Conservation (phyloP, 2,113 vertebrate species). For the Rostratula benghalensis region DNA sequence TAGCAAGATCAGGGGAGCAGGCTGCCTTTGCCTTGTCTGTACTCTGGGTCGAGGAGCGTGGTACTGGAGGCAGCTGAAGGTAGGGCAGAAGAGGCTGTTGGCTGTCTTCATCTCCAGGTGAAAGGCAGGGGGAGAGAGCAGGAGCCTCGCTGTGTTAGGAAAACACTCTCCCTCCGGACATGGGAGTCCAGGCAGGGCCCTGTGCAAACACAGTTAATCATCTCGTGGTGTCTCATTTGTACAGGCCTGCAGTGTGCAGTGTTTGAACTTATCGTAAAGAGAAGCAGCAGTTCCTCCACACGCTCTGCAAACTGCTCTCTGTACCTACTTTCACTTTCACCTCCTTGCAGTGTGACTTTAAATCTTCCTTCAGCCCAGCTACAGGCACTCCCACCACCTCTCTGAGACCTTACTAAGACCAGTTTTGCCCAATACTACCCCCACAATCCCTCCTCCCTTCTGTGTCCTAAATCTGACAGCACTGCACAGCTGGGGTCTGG, state of each 20-base stretch:
- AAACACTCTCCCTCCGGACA: neutral
- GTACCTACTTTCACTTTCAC: neutral
- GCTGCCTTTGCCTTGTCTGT: neutral
- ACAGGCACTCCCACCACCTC: neutral
- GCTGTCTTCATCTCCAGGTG: neutral
- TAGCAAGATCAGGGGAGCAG: neutral
- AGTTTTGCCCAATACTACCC: neutral
- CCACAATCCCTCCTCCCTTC: neutral
- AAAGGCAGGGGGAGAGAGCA: neutral
- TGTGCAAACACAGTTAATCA: neutral
- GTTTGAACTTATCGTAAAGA: neutral
- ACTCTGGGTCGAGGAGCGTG: accelerated
- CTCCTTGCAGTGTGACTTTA: neutral
- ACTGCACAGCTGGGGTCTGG: neutral
- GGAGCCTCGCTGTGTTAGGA: neutral
- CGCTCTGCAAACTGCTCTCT: neutral
- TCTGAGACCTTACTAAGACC: neutral
- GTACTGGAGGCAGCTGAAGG: neutral
- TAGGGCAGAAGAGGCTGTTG: neutral
- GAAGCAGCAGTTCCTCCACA: neutral
- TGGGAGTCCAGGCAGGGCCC: neutral
- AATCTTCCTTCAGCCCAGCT: neutral
- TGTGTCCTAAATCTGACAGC: neutral
- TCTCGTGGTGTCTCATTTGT: neutral
- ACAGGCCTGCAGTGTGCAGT: neutral